Conservation (phyloP, 2,888 invertebrate genomes). For the Macrosiphum euphorbiae region DNA sequence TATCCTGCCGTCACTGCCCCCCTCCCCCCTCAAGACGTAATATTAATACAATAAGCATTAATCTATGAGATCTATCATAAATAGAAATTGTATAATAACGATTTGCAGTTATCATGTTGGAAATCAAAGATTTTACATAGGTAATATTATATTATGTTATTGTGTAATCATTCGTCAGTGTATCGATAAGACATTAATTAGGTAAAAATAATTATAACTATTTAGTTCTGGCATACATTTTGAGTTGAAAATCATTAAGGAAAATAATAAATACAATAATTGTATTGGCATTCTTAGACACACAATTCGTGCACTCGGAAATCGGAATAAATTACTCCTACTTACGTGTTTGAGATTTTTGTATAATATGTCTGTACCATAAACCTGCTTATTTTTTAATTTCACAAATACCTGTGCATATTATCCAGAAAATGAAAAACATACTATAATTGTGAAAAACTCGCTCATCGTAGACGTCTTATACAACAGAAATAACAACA, state of each 20-base stretch:
- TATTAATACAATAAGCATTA: no score
- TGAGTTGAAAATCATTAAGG: not conserved
- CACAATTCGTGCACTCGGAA: not conserved
- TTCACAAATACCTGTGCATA: not conserved
- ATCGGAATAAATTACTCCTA: not conserved
- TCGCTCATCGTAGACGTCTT: not conserved
- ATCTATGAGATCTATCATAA: no score
- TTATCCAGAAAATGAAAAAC: not conserved
- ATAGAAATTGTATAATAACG: not conserved
- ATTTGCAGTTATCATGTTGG: not conserved
- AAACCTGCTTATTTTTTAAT: not conserved
- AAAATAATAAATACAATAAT: not conserved
- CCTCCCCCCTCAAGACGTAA: not conserved
- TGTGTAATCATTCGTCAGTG: not conserved
- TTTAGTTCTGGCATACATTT: not conserved
- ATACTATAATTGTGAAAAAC: not conserved
- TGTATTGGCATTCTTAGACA: not conserved
- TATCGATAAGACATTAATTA: not conserved
- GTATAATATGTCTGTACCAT: no score
- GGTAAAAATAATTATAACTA: not conserved
- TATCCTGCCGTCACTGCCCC: no score
- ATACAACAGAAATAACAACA: not conserved
- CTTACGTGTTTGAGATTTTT: not conserved
- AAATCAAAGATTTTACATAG: not conserved
- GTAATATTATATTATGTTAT: not conserved